A percentile compares a stretch with the other conserved stretches of the same genome.
Conservation (phyloP, 2,113 vertebrate species). For the Saccopteryx leptura region DNA sequence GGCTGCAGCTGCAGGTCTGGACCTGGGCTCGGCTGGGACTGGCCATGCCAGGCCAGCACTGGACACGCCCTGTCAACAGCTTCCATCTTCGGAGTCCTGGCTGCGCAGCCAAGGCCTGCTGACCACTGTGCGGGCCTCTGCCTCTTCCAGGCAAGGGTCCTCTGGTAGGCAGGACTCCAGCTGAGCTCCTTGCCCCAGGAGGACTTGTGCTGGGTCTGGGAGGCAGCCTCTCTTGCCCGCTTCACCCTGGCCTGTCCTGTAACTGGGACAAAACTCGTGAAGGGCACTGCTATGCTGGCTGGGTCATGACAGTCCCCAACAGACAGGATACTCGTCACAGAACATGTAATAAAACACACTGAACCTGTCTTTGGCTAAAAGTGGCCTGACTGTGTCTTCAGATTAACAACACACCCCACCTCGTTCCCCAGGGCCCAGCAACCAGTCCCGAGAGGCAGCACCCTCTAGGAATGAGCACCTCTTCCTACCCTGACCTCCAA, state of each 20-base stretch:
- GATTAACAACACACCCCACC: not conserved
- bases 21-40: fast-evolving
- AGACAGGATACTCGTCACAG: too few species aligned
- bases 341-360: not conserved
- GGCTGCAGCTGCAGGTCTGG: not conserved
- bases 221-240: not conserved
- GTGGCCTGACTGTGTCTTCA: not conserved
- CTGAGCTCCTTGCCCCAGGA: too few species aligned
- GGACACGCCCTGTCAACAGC: not conserved
- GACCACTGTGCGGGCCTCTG: not conserved
- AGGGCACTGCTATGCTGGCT: not conserved
- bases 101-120: not conserved
- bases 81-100: not conserved
- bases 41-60: not conserved
- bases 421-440: not conserved
- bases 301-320: too few species aligned
- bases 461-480: not conserved
- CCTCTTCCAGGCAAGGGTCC: not conserved
- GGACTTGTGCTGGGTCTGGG: not conserved
- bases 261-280: not conserved
- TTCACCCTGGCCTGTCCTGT: not conserved
- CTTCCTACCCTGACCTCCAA: not conserved
- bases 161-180: not conserved
- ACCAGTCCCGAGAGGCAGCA: not conserved
- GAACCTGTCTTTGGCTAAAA: not conserved